Evolutionary conservation across 2,113 vertebrate species (phyloP), one percentile per base, ranked within the genome.

Genomic region (Etheostoma cragini): DNA sequence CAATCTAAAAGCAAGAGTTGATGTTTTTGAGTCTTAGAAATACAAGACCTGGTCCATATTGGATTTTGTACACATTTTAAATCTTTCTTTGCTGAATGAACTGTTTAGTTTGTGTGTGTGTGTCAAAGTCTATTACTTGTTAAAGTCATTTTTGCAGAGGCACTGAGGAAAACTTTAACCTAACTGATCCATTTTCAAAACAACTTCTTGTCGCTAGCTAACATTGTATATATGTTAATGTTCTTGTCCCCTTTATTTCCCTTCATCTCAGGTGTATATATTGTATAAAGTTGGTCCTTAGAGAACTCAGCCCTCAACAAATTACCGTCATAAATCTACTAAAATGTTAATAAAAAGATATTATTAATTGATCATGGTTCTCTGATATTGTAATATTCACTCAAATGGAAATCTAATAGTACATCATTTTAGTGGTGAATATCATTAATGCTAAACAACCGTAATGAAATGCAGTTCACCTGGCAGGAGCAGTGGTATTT

Each of bases 1-100:
- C 11, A 58, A 47, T 16, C 42, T 33, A 16, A 26, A 50, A 26
- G 1, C 15, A 56, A 3, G 15, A 12, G 30, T 60, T 2, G 8
- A 49, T n/a, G 12, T 19, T 54, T 63, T 22, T 77, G 47, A 53
- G 42, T 33, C 14, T 56, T 30, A 13, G 57, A 49, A 78, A 77
- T 22, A 45, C 5, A 42, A 33, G 12, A 77, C 54, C 50, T 85
- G 70, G 81, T 93, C 88, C 92, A 93, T 78, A 90, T 92, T 93
- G 92, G 11, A 89, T 72, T 42, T 47, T 74, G 21, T 57, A 68
- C 21, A 74, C 66, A 38, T 85, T 65, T 56, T 16, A 33, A 26
- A 61, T 74, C 13, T 69, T 47, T 74, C 22, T 62, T 12, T 66
- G n/a, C 56, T 53, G 17, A 72, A 81, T 67, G 3, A 71, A 47